Conservation (phyloP, 2,888 invertebrate species). For the Griposia aprilina region DNA sequence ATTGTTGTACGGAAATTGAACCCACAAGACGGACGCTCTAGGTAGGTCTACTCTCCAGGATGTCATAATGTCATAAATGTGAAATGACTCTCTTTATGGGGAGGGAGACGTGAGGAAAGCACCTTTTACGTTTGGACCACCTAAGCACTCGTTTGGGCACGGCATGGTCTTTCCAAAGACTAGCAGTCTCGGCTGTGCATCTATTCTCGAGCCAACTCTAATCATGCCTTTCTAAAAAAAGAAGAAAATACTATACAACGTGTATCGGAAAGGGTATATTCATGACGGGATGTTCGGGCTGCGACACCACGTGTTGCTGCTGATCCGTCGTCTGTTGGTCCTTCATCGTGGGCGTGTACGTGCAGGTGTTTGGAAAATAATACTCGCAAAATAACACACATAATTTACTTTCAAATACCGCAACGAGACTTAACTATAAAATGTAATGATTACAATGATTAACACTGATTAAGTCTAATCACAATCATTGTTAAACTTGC, state of each 20-base stretch:
- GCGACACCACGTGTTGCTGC: too few relatives aligned
- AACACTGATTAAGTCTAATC: too few relatives aligned
- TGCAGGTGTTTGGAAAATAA: too few relatives aligned
- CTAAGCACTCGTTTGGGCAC: background rate
- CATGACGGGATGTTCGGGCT: too few relatives aligned
- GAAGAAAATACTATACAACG: background rate
- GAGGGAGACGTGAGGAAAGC: background rate
- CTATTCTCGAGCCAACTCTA: background rate
- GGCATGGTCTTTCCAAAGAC: background rate
- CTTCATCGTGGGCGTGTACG: too few relatives aligned
- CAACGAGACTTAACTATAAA: too few relatives aligned
- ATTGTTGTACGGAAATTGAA: conserved; percentile 25
- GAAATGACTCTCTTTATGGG: background rate
- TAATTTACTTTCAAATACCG: too few relatives aligned
- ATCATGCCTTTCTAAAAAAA: background rate
- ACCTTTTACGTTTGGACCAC: background rate
- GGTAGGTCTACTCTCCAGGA: background rate
- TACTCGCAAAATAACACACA: too few relatives aligned
- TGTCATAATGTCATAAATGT: conserved; percentile 25
- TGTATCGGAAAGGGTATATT: background rate
- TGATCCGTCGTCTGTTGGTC: too few relatives aligned
- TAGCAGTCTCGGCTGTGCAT: background rate
- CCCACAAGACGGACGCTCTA: background rate
- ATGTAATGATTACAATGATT: too few relatives aligned
- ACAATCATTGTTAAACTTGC: too few relatives aligned